Base-by-base conservation (phyloP, 2,797 vertebrate genomes). In the Cyclopterus lumpus region DNA sequence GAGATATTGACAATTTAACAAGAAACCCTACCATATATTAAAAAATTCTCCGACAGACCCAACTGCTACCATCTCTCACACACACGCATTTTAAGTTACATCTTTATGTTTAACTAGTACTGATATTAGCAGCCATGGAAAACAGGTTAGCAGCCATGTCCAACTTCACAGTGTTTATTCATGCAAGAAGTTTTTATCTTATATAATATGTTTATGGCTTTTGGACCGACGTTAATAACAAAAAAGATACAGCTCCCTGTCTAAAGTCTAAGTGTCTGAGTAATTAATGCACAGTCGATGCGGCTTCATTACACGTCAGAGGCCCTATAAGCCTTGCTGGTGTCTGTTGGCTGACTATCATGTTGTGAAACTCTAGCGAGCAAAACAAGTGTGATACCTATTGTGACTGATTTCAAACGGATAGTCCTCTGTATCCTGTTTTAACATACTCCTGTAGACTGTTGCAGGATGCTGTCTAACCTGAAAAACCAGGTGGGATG, bases 401-500 rank as follows among this genome's bases (percentile, higher is more conserved):
- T 34, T 70, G 30, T 36, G 20, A 28, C 57, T 12, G 49, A n/a
- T 24, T 55, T 57, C 26, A 20, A 54, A 64, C 11, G 14, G 42
- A 22, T 1, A 40, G 10, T 4, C 77, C 16, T 4, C 51, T 57
- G 5, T 18, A 55, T 81, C 75, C 62, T 59, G 81, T 77, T 87
- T 54, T 32, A 57, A 36, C 49, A 15, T 6, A 18, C 48, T 38
- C 5, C n/a, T 36, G 67, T 18, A 59, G 18, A 32, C 30, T 36
- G 38, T 24, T 48, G 9, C 3, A 1, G 15, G 24, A 8, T 6
- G 32, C 40, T 8, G 42, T 67, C 5, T 32, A 40, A 71, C 73
- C 67, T 36, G 69, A 85, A 77, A 68, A 83, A 72, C 51, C 44
- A 44, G 59, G n/a, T 40, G 5, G 9, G 34, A 70, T 26, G 44